Evolutionary conservation across 2,113 vertebrate genomes (phyloP), one percentile per base, ranked within the genome.

Genomic region (Ahaetulla prasina): DNA sequence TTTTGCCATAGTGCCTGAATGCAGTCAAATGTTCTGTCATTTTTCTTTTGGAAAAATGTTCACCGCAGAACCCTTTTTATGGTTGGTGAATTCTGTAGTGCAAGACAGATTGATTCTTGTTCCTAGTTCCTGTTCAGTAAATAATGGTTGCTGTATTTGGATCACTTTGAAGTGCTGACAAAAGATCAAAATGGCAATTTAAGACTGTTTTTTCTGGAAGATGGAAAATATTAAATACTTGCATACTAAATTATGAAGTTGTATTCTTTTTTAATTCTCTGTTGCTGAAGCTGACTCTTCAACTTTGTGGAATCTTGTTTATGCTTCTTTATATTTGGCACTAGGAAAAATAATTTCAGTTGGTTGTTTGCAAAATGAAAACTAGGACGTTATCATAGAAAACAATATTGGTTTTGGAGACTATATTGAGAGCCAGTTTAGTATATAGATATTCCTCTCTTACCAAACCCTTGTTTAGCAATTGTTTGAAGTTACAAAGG

Each of bases 211-310:
- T 68, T 74, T 43, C 91, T 92, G 55, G 93, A 50, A 0, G 12
- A 35, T 4, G 5, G 8, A 25, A 74, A 88, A 85, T 35, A 57
- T 23, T 89, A 84, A 2, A 90, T 47, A 87, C 30, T 80, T 50
- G 43, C 53, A 20, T 54, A 14, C n/a, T 50, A 92, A 47, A 57
- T 92, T 0, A 7, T 90, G 91, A 93, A 90, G n/a, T 30, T 49
- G 95, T 93, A n/a, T 49, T 53, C 20, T 85, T 87, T 20, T 63
- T n/a, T 47, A 25, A 35, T 89, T 89, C 11, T 27, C 16, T 90
- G 92, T 93, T 94, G 90, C 90, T 63, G 85, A 91, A 52, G n/a
- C 8, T 55, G 55, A 85, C 47, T 91, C 91, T 85, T 68, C 55
- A 45, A 45, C 49, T 50, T 3, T 91, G 30, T 80, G 80, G 49